Evolutionary conservation across 2,888 invertebrate species (phyloP), one percentile per base, ranked within the genome.

Genomic region (Hypolimnas misippus): DNA sequence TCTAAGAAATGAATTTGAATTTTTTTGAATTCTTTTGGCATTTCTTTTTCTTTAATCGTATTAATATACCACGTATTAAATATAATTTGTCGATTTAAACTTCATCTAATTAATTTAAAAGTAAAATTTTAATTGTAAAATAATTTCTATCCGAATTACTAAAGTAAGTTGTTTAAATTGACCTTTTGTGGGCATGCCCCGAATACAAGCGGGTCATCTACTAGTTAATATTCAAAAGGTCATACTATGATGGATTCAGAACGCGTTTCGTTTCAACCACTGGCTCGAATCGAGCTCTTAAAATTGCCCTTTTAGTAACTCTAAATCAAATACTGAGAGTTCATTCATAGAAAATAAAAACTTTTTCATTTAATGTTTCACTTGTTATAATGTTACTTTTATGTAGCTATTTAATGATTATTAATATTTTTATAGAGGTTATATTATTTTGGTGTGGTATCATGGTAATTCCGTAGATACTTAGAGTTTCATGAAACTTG

Each of bases 141-240:
- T 42, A 42, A 17, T 65, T 55, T 50, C 12, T 17, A 35, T 50
- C 16, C 68, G n/a, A 73, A 71, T 70, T 74, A 73, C 25, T 29
- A 14, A 25, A 75, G 74, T 79, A 77, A 80, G 77, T 78, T 79
- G 78, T 84, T 79, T 76, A 78, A 84, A 86, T 85, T 83, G 83
- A 84, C 83, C 83, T 86, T 81, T 80, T 76, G 77, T 64, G 56
- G 56, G 78, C 76, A 82, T 80, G 81, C 79, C 80, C 82, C 75
- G 81, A 83, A 81, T 84, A 82, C 80, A 79, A 81, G 77, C 80
- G 84, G 87, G 85, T 87, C 89, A 85, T 84, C 85, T 81, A 80
- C 80, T 87, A 84, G 85, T 90, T 90, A 90, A 89, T 89, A 91
- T 90, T 90, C 89, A 90, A 84, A 87, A 86, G 86, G 85, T 83